Evolutionary conservation across 2,888 invertebrate species (phyloP).

Genomic region (Octodonta nipae): DNA sequence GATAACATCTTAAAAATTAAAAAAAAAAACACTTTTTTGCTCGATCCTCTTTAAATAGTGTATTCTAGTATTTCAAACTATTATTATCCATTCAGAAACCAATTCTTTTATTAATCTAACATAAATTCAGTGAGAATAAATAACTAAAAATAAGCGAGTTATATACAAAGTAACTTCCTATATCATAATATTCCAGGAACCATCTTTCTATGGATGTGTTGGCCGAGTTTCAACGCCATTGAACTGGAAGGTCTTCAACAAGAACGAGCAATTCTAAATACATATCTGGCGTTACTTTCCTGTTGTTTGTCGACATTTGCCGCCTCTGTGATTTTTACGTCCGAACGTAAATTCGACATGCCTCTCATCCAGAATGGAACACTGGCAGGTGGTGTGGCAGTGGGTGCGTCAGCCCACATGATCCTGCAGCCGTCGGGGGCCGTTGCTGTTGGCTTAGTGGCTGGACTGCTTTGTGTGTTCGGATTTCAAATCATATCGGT

Average conservation of each 20-base stretch:
- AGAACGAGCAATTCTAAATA: slow-evolving; percentile 82
- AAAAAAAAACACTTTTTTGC: no score
- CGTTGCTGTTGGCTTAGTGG: slow-evolving; percentile 61
- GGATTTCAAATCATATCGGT: slow-evolving; percentile 70
- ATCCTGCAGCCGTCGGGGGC: slow-evolving; percentile 75
- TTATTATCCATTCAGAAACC: no score
- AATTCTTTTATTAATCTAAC: no score
- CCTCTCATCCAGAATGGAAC: slow-evolving; percentile 91
- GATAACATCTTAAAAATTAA: no score
- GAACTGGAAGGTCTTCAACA: slow-evolving; percentile 58
- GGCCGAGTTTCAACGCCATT: slow-evolving; percentile 93
- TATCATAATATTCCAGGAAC: slow-evolving; percentile 51
- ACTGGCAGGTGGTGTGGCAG: slow-evolving; percentile 83
- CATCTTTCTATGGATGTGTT: slow-evolving; percentile 88
- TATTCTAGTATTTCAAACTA: no score
- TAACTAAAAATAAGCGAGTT: no score
- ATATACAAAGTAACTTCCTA: no score
- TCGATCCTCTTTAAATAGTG: no score
- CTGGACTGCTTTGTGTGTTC: slow-evolving; percentile 64
- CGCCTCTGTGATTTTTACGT: slow-evolving; percentile 61
- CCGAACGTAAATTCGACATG: slow-evolving; percentile 71
- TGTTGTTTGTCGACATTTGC: slow-evolving; percentile 74
- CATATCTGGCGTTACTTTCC: slow-evolving; percentile 75
- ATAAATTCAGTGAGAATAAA: no score
- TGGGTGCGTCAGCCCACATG: slow-evolving; percentile 74